Percentiles rank a stretch among this genome's conserved stretches.
phyloP scores from a whole-genome alignment of 2,113 vertebrate genomes.

The Eira barbara region DNA sequence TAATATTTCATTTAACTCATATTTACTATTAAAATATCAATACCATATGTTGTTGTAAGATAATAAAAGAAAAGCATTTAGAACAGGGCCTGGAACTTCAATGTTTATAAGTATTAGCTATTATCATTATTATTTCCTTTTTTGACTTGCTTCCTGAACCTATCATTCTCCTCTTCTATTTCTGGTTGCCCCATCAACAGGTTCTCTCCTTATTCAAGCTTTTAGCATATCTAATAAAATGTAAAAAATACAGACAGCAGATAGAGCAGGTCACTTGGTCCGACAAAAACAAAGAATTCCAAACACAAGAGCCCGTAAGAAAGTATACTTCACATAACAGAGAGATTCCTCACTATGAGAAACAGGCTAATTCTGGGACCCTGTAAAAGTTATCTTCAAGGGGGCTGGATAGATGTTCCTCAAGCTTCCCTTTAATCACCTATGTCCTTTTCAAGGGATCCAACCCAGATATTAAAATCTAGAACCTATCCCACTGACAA shows the following conservation, averaged over 20 bases:
- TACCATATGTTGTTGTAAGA: not conserved
- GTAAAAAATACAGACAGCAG: not conserved
- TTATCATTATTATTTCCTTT: not conserved
- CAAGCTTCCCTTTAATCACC: not conserved
- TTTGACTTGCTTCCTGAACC: not conserved
- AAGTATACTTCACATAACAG: not conserved
- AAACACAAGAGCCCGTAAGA: not conserved
- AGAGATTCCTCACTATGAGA: not conserved
- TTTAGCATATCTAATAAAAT: not conserved
- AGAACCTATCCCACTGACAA: not conserved
- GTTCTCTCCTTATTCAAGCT: not conserved
- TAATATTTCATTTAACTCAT: conserved; percentile 33
- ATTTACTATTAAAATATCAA: conserved; percentile 27
- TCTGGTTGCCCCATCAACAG: not conserved
- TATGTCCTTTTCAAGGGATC: not conserved
- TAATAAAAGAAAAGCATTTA: not conserved
- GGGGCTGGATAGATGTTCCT: not conserved
- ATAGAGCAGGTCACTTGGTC: not conserved
- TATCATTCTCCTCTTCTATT: conserved; percentile 2
- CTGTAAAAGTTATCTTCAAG: not conserved
- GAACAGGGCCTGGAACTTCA: not conserved
- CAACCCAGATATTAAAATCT: not conserved
- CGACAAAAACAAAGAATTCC: not conserved
- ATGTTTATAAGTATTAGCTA: not conserved
- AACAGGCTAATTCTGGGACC: not conserved